Percentiles rank a stretch among this genome's conserved stretches.
These are phyloP conservation scores for Eolophus roseicapilla DNA, from an alignment of 2,113 vertebrate genomes.

Conservation along the genomic window DNA sequence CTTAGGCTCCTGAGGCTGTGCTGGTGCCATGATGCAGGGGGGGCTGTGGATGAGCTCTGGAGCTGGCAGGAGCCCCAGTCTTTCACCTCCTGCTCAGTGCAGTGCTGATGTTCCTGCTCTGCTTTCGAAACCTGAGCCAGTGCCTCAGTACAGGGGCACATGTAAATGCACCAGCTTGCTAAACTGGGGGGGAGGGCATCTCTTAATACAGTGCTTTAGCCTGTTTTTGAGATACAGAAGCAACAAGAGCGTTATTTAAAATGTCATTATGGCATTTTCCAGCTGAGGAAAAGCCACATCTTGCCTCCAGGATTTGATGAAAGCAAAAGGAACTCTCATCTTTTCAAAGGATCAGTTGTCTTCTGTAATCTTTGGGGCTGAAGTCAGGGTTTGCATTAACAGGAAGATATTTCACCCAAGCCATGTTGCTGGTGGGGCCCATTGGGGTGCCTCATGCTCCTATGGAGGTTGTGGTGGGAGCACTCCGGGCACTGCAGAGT, in stretches of 20 bases:
- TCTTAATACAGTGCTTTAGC: no score
- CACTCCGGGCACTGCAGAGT: accelerated
- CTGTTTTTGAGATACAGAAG: neutral
- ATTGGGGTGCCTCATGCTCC: accelerated
- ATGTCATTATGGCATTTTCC: neutral
- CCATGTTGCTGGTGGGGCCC: no score
- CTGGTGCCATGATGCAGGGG: accelerated
- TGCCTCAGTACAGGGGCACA: neutral
- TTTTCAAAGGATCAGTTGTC: neutral
- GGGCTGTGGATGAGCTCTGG: neutral
- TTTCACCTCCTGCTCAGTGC: neutral
- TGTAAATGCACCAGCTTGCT: neutral
- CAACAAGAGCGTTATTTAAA: neutral
- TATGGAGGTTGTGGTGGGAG: accelerated
- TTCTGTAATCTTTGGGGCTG: no score
- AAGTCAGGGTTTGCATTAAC: no score
- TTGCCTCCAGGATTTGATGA: neutral
- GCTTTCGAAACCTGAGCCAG: neutral
- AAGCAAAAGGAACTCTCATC: neutral
- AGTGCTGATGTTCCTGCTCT: neutral
- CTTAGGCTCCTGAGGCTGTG: neutral
- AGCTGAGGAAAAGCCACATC: neutral
- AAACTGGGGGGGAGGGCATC: no score
- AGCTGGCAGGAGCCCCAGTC: neutral
- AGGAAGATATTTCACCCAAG: neutral